Evolutionary conservation across 2,113 vertebrate genomes (phyloP).

Genomic region (Oncorhynchus nerka): DNA sequence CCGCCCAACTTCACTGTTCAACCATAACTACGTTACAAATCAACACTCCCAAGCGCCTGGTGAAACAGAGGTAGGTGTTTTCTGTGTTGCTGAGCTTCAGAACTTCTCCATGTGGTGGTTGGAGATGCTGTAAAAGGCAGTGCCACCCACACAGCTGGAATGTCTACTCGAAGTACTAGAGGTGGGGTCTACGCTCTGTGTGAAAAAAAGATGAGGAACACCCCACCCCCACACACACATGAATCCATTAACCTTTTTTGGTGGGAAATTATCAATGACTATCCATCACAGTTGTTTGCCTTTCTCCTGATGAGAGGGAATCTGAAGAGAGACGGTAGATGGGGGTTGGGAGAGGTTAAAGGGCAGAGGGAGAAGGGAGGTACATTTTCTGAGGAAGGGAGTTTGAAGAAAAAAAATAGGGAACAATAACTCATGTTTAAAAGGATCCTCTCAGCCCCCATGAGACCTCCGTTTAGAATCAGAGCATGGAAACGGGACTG

Average conservation of each 20-base stretch:
- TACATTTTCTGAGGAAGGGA: constrained; percentile 75
- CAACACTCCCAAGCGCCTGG: neutral
- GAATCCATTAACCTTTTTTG: constrained; percentile 75
- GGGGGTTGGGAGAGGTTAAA: constrained; percentile 77
- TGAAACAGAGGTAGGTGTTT: constrained; percentile 34
- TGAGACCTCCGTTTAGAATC: constrained; percentile 57
- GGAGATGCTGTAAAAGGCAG: constrained; percentile 74
- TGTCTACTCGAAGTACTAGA: constrained; percentile 77
- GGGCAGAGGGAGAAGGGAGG: constrained; percentile 78
- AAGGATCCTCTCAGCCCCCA: constrained; percentile 62
- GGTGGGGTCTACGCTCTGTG: constrained; percentile 57
- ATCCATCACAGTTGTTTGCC: constrained; percentile 76
- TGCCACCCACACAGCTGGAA: constrained; percentile 91
- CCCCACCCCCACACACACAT: constrained; percentile 55
- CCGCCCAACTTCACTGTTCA: neutral
- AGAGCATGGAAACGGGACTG: constrained; percentile 37
- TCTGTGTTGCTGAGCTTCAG: constrained; percentile 28
- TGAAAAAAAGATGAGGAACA: constrained; percentile 62
- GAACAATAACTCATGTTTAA: constrained; percentile 73
- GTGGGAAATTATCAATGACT: constrained; percentile 81
- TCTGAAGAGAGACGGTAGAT: constrained; percentile 60
- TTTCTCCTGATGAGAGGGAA: constrained; percentile 61
- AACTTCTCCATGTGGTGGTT: constrained; percentile 8
- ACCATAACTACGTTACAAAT: neutral
- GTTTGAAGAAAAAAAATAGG: constrained; percentile 47